Evolutionary conservation across 2,888 invertebrate genomes (phyloP).

Genomic region (Belgica antarctica): DNA sequence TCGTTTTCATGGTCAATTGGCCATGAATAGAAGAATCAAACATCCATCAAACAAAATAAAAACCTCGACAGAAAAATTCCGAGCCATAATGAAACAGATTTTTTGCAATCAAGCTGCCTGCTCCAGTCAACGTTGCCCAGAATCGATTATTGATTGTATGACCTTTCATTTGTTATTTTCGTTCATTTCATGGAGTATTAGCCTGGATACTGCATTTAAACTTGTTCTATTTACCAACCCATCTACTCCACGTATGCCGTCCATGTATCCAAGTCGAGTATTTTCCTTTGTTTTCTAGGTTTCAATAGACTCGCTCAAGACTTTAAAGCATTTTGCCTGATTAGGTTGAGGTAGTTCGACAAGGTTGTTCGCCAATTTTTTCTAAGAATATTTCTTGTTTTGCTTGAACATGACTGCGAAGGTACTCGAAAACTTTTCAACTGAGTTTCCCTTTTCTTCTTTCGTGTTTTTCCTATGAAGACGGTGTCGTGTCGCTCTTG

Average conservation of each 20-base stretch:
- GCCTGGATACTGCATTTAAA: too few relatives aligned
- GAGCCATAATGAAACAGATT: not conserved
- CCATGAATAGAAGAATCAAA: not conserved
- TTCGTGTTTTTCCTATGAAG: not conserved
- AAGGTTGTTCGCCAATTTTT: not conserved
- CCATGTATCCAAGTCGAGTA: too few relatives aligned
- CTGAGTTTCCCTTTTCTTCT: not conserved
- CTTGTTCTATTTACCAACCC: too few relatives aligned
- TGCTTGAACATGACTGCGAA: not conserved
- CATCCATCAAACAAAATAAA: not conserved
- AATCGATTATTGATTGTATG: not conserved
- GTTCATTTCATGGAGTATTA: not conserved
- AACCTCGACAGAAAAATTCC: not conserved
- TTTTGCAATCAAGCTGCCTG: not conserved
- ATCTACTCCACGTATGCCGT: too few relatives aligned
- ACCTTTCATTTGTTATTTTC: not conserved
- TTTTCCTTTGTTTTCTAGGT: not conserved
- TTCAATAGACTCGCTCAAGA: not conserved
- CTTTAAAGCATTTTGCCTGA: too few relatives aligned
- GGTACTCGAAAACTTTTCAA: slow-evolving; percentile 20
- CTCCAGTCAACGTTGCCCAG: not conserved
- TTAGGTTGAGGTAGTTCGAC: slow-evolving; percentile 4
- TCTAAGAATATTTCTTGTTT: slow-evolving; percentile 1
- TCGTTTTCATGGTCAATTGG: slow-evolving; percentile 6
- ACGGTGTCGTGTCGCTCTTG: not conserved